phyloP scores from a whole-genome alignment of 2,797 vertebrate genomes.

The Macroramphosus scolopax region DNA sequence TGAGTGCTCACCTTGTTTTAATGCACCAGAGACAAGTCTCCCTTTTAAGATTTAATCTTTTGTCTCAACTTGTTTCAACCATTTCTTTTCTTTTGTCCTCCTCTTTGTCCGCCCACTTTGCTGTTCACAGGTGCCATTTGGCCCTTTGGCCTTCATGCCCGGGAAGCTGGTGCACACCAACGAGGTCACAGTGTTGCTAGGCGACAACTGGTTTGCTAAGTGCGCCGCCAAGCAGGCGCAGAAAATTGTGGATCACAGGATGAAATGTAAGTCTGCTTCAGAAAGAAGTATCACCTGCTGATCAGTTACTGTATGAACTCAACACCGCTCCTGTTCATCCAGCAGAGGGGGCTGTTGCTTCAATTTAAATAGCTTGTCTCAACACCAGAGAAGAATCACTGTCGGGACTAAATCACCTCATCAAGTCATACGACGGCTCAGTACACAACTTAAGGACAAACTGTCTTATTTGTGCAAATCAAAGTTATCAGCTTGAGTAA shows the following conservation, averaged over 20 bases:
- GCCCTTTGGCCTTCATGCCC: constrained; percentile 91
- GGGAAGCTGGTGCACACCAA: constrained; percentile 94
- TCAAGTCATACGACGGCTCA: not conserved
- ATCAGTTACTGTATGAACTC: no score
- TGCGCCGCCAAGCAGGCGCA: constrained; percentile 93
- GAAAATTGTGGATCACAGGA: constrained; percentile 87
- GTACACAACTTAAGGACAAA: not conserved
- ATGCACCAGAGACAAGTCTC: not conserved
- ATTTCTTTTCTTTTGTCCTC: no score
- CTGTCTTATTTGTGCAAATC: no score
- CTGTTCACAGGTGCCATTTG: constrained; percentile 88
- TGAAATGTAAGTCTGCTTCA: constrained; percentile 84
- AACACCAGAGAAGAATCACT: not conserved
- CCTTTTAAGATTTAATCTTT: no score
- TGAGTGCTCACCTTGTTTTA: constrained; percentile 62
- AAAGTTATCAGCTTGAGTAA: no score
- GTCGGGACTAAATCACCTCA: constrained; percentile 2
- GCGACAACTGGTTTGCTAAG: constrained; percentile 97
- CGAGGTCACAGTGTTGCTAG: constrained; percentile 92
- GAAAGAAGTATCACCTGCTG: not conserved
- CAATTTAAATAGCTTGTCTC: not conserved
- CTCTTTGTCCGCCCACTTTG: not conserved
- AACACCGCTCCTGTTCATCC: constrained; percentile 15
- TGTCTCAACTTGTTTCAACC: no score
- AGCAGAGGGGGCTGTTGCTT: constrained; percentile 61